Evolutionary conservation across 1,140 invertebrate genomes (phyloP).

Genomic region (Camponotus floridanus): DNA sequence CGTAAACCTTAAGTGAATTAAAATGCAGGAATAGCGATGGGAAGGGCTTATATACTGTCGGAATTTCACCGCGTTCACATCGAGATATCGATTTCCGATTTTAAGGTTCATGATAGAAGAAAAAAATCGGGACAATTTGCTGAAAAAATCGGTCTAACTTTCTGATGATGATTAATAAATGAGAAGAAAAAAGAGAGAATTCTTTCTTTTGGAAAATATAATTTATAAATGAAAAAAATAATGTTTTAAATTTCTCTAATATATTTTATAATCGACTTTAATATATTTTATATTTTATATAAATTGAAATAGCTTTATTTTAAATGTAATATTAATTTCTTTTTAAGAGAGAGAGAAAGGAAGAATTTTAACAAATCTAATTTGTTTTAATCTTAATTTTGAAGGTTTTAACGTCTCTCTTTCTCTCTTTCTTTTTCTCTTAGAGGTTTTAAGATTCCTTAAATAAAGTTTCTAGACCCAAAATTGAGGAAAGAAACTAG

Average conservation of each 20-base stretch:
- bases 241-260: background rate
- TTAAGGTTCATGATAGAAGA: background rate
- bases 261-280: background rate
- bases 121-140: background rate
- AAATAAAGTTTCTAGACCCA: background rate
- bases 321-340: background rate
- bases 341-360: background rate
- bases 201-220: background rate
- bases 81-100: conserved; percentile 11
- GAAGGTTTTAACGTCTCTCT: too few relatives aligned
- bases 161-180: background rate
- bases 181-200: background rate
- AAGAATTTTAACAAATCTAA: too few relatives aligned
- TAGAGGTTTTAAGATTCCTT: background rate
- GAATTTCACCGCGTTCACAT: background rate
- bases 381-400: too few relatives aligned
- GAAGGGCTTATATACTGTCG: background rate
- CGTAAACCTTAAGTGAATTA: conserved; percentile 58
- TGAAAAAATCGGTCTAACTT: background rate
- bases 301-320: background rate
- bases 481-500: conserved; percentile 18
- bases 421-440: background rate
- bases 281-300: background rate
- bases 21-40: background rate
- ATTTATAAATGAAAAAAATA: background rate